phyloP scores from a whole-genome alignment of 2,113 vertebrate species.

The Dendrocopos noguchii region DNA sequence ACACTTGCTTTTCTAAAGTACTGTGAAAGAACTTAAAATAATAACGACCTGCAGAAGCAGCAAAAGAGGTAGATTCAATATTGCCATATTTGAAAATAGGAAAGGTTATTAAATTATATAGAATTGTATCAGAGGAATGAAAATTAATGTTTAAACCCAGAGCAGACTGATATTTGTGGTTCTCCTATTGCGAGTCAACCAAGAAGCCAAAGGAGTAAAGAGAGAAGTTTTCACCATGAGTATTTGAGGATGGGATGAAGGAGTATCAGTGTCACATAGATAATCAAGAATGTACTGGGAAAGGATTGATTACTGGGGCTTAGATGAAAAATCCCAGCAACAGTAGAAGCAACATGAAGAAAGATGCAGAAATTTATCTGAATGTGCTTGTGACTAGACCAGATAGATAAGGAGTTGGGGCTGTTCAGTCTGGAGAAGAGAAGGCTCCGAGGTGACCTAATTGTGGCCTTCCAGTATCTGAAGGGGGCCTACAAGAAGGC shows the following conservation, averaged over 20 bases:
- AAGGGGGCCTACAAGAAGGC: too few relatives aligned
- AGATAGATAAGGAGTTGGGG: too few relatives aligned
- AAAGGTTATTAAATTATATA: background rate
- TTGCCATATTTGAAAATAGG: background rate
- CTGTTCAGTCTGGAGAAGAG: too few relatives aligned
- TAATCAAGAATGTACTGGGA: background rate
- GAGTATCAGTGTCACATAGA: background rate
- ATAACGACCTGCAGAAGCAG: background rate
- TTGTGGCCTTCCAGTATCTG: too few relatives aligned
- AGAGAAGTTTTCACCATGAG: background rate
- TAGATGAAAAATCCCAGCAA: background rate
- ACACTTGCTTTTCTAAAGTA: background rate
- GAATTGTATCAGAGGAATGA: background rate
- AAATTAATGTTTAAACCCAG: background rate
- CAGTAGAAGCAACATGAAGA: background rate
- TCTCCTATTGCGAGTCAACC: background rate
- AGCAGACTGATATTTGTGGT: background rate
- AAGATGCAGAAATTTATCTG: background rate
- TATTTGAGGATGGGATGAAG: background rate
- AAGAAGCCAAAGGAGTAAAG: background rate
- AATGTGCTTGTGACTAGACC: background rate
- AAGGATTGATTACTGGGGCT: background rate
- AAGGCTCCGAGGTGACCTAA: too few relatives aligned
- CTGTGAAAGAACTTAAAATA: background rate
- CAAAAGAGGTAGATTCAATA: background rate